These are phyloP conservation scores for Coendou prehensilis DNA, from an alignment of 2,797 vertebrate species.

Conservation along the genomic window DNA sequence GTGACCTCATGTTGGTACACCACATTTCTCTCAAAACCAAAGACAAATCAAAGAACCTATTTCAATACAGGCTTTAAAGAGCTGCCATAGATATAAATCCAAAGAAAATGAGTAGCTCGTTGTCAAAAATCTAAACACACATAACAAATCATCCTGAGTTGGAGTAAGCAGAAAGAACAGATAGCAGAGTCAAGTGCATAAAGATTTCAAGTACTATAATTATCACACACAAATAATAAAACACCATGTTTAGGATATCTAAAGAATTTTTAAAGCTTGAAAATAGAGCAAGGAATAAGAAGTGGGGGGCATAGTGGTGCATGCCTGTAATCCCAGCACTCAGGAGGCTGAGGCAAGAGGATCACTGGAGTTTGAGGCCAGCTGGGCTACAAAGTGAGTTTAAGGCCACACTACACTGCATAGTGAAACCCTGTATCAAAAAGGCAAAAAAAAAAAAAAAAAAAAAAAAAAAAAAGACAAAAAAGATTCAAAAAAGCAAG, in stretches of 20 bases:
- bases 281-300: background rate
- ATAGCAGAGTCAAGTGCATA: background rate
- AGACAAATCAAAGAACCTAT: background rate
- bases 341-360: too few species aligned
- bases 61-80: background rate
- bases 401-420: too few species aligned
- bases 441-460: too few species aligned
- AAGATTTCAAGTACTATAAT: background rate
- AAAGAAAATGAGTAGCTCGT: background rate
- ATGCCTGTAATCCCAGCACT: too few species aligned
- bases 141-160: background rate
- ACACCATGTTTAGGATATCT: background rate
- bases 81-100: background rate
- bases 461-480: background rate
- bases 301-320: too few species aligned
- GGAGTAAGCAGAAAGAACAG: background rate
- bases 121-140: background rate
- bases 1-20: background rate
- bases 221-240: background rate
- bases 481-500: background rate
- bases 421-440: too few species aligned
- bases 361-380: too few species aligned
- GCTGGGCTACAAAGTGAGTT: too few species aligned
- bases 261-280: conserved; percentile 25
- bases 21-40: background rate